A percentile compares a stretch with the other conserved stretches of the same genome.
Evolutionary conservation across 2,797 vertebrate species (phyloP).

Genomic region (Arrhamphus sclerolepis): DNA sequence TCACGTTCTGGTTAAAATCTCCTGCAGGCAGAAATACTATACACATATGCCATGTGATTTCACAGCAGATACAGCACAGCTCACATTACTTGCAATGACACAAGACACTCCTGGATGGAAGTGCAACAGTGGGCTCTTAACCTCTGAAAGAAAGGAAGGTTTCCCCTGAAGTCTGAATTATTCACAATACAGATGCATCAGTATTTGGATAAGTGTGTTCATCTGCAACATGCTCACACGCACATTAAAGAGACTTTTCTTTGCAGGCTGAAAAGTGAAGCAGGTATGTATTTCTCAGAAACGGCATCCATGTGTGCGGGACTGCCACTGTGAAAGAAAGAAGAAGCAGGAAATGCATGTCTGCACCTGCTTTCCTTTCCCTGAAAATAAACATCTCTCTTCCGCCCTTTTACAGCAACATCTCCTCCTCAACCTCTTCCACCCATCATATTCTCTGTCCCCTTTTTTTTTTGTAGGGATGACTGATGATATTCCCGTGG

Average conservation of each 20-base stretch:
- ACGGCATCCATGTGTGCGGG: conserved; percentile 32
- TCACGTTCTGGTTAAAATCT: conserved; percentile 30
- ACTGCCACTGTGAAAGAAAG: conserved; percentile 21
- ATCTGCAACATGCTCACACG: not conserved
- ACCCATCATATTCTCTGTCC: conserved; percentile 46
- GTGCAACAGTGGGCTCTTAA: conserved; percentile 16
- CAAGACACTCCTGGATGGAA: not conserved
- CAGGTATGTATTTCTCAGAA: conserved; percentile 44
- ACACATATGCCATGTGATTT: conserved; percentile 24
- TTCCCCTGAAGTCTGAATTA: not conserved
- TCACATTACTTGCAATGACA: conserved; percentile 38
- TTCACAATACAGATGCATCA: not conserved
- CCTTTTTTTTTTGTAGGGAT: conserved; percentile 65
- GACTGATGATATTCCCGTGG: conserved; percentile 84
- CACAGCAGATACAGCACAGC: conserved; percentile 51
- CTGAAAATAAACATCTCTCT: conserved; percentile 56
- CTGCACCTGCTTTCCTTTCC: conserved; percentile 39
- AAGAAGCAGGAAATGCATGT: conserved; percentile 27
- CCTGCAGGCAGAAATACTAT: conserved; percentile 46
- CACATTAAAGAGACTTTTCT: conserved; percentile 1
- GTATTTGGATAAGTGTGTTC: no score
- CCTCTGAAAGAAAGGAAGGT: not conserved
- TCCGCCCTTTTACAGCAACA: conserved; percentile 22
- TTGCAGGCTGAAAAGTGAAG: conserved; percentile 38
- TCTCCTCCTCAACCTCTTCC: conserved; percentile 28